phyloP scores from a whole-genome alignment of 2,888 invertebrate species.

The Dicranocentrus wangi region DNA sequence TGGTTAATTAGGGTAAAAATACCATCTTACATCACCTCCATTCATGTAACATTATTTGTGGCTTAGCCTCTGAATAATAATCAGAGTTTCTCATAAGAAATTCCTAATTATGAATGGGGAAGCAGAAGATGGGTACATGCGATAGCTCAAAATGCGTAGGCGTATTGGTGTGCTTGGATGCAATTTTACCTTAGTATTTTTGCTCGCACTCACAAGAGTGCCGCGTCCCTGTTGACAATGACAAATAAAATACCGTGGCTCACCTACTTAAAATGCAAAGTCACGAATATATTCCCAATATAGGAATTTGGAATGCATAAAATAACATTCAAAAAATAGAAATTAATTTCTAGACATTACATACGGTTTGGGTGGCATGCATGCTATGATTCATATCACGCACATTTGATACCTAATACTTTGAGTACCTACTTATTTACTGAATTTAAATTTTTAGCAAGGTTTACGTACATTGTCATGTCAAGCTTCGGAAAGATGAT shows the following conservation, averaged over 20 bases:
- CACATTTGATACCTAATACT: too few relatives aligned
- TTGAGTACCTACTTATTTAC: too few relatives aligned
- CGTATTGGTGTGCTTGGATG: constrained; percentile 44
- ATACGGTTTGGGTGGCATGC: too few relatives aligned
- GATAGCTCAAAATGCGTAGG: constrained; percentile 11
- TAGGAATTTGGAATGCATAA: not conserved
- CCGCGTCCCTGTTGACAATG: constrained; percentile 23
- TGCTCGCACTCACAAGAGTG: constrained; percentile 2
- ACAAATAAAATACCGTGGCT: constrained; percentile 17
- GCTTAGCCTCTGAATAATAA: constrained; percentile 19
- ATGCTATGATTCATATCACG: too few relatives aligned
- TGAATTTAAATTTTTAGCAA: too few relatives aligned
- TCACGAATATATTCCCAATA: constrained; percentile 14
- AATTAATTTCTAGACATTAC: too few relatives aligned
- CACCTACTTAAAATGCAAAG: not conserved
- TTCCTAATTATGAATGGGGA: constrained; percentile 42
- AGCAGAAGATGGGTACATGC: constrained; percentile 14
- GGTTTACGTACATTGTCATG: too few relatives aligned
- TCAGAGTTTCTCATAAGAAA: constrained; percentile 28
- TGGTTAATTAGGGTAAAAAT: constrained; percentile 4
- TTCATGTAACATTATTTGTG: not conserved
- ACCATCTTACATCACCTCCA: not conserved
- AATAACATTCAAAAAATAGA: not conserved
- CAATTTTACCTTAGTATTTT: constrained; percentile 1
- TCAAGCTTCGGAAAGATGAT: too few relatives aligned